A percentile compares a stretch with the other conserved stretches of the same genome.
Conservation (phyloP, 2,888 invertebrate genomes). For the Chromoteleia sp. region DNA sequence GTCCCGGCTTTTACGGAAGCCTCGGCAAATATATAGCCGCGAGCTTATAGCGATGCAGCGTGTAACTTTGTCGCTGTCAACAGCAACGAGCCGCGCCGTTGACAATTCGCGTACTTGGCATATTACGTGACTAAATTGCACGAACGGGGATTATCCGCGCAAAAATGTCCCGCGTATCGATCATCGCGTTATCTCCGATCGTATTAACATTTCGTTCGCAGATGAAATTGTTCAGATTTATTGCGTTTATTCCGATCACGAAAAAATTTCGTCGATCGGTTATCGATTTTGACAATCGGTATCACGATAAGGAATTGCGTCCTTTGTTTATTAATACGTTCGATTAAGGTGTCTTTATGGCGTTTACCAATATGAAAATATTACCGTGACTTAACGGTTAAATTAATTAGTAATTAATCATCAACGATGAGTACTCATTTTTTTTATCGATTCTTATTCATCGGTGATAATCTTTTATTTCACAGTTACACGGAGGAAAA, state of each 20-base stretch:
- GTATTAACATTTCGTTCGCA: constrained; percentile 46
- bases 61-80: constrained; percentile 73
- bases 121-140: constrained; percentile 71
- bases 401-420: too few relatives aligned
- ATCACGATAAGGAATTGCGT: too few relatives aligned
- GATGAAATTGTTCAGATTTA: constrained; percentile 61
- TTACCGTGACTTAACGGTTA: too few relatives aligned
- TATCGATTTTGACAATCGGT: not conserved
- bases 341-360: too few relatives aligned
- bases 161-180: constrained; percentile 65
- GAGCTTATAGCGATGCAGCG: constrained; percentile 64
- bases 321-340: too few relatives aligned
- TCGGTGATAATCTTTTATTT: too few relatives aligned
- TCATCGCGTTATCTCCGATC: constrained; percentile 63
- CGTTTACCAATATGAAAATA: too few relatives aligned
- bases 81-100: constrained; percentile 61
- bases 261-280: constrained; percentile 7
- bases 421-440: too few relatives aligned
- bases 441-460: too few relatives aligned
- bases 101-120: constrained; percentile 70
- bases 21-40: constrained; percentile 70
- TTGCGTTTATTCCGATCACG: constrained; percentile 17
- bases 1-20: constrained; percentile 69
- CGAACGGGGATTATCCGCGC: constrained; percentile 55
- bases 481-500: too few relatives aligned